Conservation (phyloP, 2,113 vertebrate genomes). For the Clarias magur region DNA sequence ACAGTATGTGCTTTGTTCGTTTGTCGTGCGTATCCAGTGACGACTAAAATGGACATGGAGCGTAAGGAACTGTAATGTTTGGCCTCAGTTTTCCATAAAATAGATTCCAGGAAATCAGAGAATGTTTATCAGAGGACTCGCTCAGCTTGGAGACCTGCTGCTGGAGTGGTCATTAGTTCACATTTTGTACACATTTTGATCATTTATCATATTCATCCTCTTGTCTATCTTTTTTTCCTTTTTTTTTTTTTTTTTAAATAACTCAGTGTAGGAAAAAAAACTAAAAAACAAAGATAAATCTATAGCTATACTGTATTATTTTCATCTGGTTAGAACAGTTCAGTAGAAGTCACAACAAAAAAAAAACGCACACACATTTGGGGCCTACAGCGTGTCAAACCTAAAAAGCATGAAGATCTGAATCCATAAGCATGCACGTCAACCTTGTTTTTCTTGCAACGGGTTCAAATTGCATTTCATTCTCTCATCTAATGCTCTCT, state of each 20-base stretch:
- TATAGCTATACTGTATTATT: too few species aligned
- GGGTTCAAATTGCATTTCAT: too few species aligned
- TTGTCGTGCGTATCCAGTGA: not conserved
- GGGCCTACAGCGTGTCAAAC: too few species aligned
- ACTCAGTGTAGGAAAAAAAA: too few species aligned
- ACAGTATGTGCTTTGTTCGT: not conserved
- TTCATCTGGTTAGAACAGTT: too few species aligned
- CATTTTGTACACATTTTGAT: not conserved
- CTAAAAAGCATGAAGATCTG: too few species aligned
- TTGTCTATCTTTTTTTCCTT: not conserved
- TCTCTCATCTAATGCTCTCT: too few species aligned
- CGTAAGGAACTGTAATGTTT: not conserved
- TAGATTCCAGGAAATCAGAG: not conserved
- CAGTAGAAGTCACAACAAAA: too few species aligned
- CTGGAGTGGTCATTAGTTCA: constrained; percentile 14
- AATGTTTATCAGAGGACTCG: constrained; percentile 32
- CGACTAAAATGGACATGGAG: not conserved
- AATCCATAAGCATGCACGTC: too few species aligned
- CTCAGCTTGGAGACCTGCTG: not conserved
- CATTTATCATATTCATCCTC: not conserved
- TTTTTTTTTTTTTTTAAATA: too few species aligned
- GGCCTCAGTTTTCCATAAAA: not conserved
- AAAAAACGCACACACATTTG: too few species aligned
- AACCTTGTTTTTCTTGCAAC: too few species aligned
- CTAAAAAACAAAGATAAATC: not conserved